Evolutionary conservation across 2,888 invertebrate species (phyloP), one percentile per base, ranked within the genome.

Genomic region (Oegoconia quadripuncta): DNA sequence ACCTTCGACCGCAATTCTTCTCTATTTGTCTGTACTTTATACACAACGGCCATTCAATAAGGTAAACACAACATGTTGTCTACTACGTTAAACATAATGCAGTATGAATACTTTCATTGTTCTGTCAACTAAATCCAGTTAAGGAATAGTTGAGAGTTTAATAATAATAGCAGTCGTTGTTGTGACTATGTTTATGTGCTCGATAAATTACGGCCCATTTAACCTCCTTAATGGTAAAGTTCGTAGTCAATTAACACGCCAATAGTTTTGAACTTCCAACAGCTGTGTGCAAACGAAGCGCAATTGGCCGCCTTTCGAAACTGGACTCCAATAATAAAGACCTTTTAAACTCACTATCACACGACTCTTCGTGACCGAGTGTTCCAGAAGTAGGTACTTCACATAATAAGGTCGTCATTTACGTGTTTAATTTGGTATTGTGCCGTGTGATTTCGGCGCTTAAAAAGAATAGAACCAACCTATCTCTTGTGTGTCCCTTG

Each of bases 201-300:
- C 55, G 52, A 60, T 65, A 66, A 64, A 72, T 59, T 64, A 68
- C 61, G 61, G 62, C 48, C 67, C 78, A 80, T 69, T 80, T 81
- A 70, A 82, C 81, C 77, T 62, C 55, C 58, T 59, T 71, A 74
- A 74, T 77, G 63, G 64, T 66, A 64, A 68, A 77, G 77, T 73
- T 77, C 73, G 70, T 62, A 75, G 69, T 68, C 69, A 78, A 81
- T 79, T 79, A 81, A 69, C 69, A 60, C 66, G 65, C 60, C 72
- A 74, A 75, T 73, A 72, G 70, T 74, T 75, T 67, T 74, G 70
- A 74, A 74, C 72, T 71, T 73, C 67, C 69, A 64, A 72, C 64
- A 71, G 67, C 63, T 64, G 65, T 62, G 59, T 63, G 64, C 65
- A 66, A 73, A 74, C 63, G 67, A 73, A 59, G 58, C 52, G 63